A percentile compares a stretch with the other conserved stretches of the same genome.
phyloP scores from a whole-genome alignment of 2,797 vertebrate genomes.

The Paramormyrops hopkinsi region DNA sequence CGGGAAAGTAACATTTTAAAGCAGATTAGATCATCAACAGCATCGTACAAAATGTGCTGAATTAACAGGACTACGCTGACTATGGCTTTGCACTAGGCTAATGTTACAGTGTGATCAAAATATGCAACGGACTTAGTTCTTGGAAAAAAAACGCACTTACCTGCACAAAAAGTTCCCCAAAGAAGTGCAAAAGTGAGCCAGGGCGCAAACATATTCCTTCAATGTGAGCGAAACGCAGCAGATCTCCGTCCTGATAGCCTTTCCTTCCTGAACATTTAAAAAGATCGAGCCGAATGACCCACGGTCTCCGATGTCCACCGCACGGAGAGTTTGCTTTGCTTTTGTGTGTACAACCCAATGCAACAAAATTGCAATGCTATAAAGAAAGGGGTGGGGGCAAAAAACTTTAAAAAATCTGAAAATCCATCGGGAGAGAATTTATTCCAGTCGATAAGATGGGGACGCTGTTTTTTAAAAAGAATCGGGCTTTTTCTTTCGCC shows the following conservation, averaged over 20 bases:
- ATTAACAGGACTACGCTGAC: not conserved
- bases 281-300: slow-evolving; percentile 46
- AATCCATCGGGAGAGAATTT: slow-evolving; percentile 36
- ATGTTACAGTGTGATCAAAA: not conserved
- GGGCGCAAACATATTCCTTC: slow-evolving; percentile 85
- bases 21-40: not conserved
- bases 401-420: slow-evolving; percentile 40
- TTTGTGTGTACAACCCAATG: slow-evolving; percentile 45
- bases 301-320: slow-evolving; percentile 50
- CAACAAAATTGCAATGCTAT: slow-evolving; percentile 29
- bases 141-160: slow-evolving; percentile 56
- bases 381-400: slow-evolving; percentile 27
- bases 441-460: slow-evolving; percentile 17
- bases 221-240: slow-evolving; percentile 47
- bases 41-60: not conserved
- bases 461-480: not conserved
- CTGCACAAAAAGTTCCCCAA: slow-evolving; percentile 90
- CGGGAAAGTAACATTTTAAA: not conserved
- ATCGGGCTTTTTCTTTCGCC: not conserved
- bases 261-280: slow-evolving; percentile 63
- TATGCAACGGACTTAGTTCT: not conserved
- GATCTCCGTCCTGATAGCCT: slow-evolving; percentile 37
- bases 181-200: slow-evolving; percentile 93
- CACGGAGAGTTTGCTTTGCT: slow-evolving; percentile 44
- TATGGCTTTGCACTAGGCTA: not conserved